Evolutionary conservation across 2,113 vertebrate species (phyloP).

Genomic region (Rhodinocichla rosea): DNA sequence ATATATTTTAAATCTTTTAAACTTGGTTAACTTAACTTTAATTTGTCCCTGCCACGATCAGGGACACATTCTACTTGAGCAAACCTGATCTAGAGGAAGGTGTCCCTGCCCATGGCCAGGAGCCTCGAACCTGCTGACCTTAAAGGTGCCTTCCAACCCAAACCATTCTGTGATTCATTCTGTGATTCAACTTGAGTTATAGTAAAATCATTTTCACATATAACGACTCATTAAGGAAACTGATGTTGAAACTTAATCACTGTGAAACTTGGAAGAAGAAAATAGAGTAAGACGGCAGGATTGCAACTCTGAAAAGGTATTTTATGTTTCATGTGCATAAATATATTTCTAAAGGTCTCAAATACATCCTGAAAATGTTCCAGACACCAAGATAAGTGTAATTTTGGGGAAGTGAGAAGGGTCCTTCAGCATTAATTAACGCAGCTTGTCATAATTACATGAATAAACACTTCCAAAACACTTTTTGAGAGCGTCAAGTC

Average conservation of each 20-base stretch:
- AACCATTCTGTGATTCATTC: neutral
- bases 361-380: neutral
- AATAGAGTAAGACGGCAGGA: neutral
- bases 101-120: neutral
- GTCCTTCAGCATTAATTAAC: slow-evolving; percentile 8
- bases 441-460: neutral
- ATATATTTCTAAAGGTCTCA: neutral
- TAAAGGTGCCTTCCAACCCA: neutral
- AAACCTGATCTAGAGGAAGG: neutral
- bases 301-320: neutral
- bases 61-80: neutral
- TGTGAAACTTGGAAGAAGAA: neutral
- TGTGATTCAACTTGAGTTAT: neutral
- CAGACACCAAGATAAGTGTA: neutral
- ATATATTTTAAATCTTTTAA: neutral
- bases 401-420: neutral
- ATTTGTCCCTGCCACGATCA: neutral
- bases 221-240: neutral
- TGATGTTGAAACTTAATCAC: neutral
- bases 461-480: slow-evolving; percentile 2
- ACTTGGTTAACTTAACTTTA: neutral
- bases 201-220: neutral
- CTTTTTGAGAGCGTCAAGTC: neutral
- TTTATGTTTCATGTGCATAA: neutral
- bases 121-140: neutral